phyloP scores from a whole-genome alignment of 2,113 vertebrate genomes.

The Bucco capensis region DNA sequence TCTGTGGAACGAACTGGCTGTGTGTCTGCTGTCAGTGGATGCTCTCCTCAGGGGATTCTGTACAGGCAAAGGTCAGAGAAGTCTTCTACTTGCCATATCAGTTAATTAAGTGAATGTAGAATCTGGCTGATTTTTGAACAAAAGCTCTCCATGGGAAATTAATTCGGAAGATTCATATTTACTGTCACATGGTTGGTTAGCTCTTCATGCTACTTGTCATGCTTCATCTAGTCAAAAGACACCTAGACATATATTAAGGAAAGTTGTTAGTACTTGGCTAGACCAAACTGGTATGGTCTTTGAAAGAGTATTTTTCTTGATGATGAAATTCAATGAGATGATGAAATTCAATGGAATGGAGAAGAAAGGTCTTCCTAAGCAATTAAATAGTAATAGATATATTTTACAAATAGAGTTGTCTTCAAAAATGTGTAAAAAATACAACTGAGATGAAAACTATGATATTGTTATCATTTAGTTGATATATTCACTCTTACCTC shows the following conservation, averaged over 20 bases:
- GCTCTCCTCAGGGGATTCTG: background rate
- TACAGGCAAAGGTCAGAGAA: background rate
- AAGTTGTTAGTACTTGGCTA: background rate
- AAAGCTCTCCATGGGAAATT: background rate
- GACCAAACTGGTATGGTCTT: background rate
- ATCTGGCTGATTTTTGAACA: background rate
- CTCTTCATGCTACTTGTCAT: background rate
- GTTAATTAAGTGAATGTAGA: background rate
- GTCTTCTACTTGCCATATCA: background rate
- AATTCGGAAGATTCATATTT: background rate
- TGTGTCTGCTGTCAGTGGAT: background rate
- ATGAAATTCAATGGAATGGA: too few relatives aligned
- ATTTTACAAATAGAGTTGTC: background rate
- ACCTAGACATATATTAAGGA: background rate
- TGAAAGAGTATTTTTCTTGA: background rate
- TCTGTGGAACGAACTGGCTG: background rate
- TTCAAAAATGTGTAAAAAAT: background rate
- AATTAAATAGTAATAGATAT: background rate
- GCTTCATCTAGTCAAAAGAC: background rate
- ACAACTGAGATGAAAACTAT: background rate
- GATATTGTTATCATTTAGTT: background rate
- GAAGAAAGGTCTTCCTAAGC: too few relatives aligned
- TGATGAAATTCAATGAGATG: background rate
- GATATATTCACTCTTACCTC: background rate
- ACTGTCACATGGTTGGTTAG: background rate